These are phyloP conservation scores for Deroplatys truncata DNA, from an alignment of 2,888 invertebrate species.

Conservation along the genomic window DNA sequence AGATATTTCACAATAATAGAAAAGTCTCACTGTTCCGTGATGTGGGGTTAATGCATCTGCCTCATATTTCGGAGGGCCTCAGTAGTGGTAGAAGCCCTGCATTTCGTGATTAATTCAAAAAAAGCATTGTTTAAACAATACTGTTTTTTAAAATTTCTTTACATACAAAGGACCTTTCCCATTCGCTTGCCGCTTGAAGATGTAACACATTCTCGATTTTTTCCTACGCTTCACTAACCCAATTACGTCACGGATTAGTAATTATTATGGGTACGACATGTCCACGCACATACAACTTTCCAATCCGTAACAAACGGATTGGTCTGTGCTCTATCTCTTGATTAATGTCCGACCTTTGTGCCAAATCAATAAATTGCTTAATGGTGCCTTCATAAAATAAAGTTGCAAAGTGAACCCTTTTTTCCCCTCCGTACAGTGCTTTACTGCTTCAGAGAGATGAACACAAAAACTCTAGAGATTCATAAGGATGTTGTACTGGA, in stretches of 20 bases:
- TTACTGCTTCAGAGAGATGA: background rate
- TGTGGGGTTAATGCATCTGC: too few relatives aligned
- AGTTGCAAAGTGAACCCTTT: background rate
- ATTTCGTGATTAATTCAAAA: too few relatives aligned
- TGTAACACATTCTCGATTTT: background rate
- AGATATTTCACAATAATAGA: too few relatives aligned
- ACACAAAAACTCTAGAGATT: background rate
- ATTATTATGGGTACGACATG: background rate
- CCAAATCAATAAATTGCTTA: background rate
- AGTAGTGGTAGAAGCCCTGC: too few relatives aligned
- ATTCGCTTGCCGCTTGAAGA: background rate
- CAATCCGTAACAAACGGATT: background rate
- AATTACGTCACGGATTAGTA: background rate
- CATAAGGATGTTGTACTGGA: background rate
- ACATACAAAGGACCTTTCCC: background rate
- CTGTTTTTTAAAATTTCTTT: too few relatives aligned
- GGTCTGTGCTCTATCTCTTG: background rate
- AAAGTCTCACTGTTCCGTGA: too few relatives aligned
- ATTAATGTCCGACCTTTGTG: background rate
- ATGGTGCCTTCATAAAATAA: background rate
- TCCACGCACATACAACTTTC: background rate
- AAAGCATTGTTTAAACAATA: too few relatives aligned
- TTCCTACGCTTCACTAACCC: background rate
- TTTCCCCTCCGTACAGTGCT: background rate
- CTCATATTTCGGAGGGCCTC: too few relatives aligned